Percentiles rank a stretch among this genome's conserved stretches.
Evolutionary conservation across 2,113 vertebrate genomes (phyloP).

Genomic region (Cyprinodon variegatus): DNA sequence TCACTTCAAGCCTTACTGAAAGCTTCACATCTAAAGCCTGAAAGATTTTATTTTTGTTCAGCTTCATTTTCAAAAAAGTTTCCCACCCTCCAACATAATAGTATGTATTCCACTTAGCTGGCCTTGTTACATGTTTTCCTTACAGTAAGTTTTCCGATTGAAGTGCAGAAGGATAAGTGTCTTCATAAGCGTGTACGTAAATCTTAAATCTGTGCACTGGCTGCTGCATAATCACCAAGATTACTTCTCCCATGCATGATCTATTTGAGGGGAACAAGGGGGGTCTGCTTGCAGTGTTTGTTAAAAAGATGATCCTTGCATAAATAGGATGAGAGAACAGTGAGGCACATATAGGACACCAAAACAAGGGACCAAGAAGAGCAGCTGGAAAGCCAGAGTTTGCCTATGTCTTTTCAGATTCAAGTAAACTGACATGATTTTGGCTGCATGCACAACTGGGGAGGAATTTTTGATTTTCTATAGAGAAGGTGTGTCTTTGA

Average conservation of each 20-base stretch:
- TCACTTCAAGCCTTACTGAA: slow-evolving; percentile 48
- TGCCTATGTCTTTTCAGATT: background rate
- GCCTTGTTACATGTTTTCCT: slow-evolving; percentile 39
- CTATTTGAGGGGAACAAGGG: slow-evolving; percentile 67
- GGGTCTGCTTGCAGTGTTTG: slow-evolving; percentile 56
- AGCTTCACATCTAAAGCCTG: slow-evolving; percentile 17
- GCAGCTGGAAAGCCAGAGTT: background rate
- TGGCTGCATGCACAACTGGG: background rate
- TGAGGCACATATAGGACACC: slow-evolving; percentile 56
- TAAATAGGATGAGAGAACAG: slow-evolving; percentile 66
- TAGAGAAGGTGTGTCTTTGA: background rate
- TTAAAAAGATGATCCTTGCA: slow-evolving; percentile 48
- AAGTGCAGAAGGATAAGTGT: slow-evolving; percentile 12
- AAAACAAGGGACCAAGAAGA: slow-evolving; percentile 26
- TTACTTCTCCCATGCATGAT: slow-evolving; percentile 61
- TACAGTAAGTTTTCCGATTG: slow-evolving; percentile 26
- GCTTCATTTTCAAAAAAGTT: slow-evolving; percentile 17
- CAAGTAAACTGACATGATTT: background rate
- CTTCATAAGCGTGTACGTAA: background rate
- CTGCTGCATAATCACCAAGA: slow-evolving; percentile 7
- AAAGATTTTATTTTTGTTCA: background rate
- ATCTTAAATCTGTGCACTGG: background rate
- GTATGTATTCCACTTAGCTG: slow-evolving; percentile 34
- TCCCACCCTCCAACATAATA: slow-evolving; percentile 7
- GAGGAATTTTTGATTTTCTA: background rate